phyloP scores from a whole-genome alignment of 2,888 invertebrate genomes.

The Drosophila basisetae region DNA sequence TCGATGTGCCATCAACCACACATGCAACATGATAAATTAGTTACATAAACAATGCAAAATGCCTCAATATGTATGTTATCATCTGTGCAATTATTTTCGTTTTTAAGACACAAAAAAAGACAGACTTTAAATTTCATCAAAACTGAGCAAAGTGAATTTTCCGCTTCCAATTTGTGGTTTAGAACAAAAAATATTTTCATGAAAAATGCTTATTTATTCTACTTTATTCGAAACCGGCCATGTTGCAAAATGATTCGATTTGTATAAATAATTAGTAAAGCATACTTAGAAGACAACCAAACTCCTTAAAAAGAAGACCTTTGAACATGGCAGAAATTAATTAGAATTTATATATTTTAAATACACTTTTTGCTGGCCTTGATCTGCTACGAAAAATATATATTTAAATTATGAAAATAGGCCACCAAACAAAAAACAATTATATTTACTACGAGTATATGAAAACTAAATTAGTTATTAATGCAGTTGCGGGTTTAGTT shows the following conservation, averaged over 20 bases:
- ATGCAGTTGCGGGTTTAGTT: background rate
- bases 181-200: background rate
- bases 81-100: background rate
- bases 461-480: background rate
- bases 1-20: slow-evolving; percentile 27
- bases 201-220: background rate
- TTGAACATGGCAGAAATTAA: background rate
- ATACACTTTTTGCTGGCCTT: background rate
- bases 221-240: accelerated
- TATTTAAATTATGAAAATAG: background rate
- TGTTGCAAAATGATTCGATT: background rate
- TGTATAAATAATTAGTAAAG: background rate
- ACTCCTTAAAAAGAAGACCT: accelerated
- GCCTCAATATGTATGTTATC: background rate
- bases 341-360: background rate
- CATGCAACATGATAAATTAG: slow-evolving; percentile 37
- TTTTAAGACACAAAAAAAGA: background rate
- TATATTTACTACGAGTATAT: background rate
- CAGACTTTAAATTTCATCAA: background rate
- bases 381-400: background rate
- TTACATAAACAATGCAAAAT: slow-evolving; percentile 14
- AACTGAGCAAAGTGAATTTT: background rate
- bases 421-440: background rate
- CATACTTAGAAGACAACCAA: accelerated
- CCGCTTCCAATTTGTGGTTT: background rate